phyloP scores from a whole-genome alignment of 1,140 invertebrate species.

The Gyrodactylus bullatarudis region DNA sequence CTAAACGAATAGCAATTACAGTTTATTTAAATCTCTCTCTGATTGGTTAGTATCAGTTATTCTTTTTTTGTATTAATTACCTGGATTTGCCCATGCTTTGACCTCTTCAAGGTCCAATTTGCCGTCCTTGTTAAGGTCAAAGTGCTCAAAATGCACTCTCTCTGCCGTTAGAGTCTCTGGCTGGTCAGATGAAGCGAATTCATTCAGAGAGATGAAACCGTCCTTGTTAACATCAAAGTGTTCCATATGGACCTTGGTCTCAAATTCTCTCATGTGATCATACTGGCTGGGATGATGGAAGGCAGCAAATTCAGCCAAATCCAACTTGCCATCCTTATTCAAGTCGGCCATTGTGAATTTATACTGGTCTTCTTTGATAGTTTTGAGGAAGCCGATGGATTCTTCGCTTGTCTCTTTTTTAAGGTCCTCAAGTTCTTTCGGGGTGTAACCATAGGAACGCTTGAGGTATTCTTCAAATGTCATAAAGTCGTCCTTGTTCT shows the following conservation, averaged over 20 bases:
- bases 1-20: no score
- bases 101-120: slow-evolving; percentile 52
- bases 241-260: slow-evolving; percentile 26
- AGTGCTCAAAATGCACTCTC: slow-evolving; percentile 23
- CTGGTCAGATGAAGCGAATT: slow-evolving; percentile 22
- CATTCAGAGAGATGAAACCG: slow-evolving; percentile 27
- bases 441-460: background rate
- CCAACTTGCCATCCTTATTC: slow-evolving; percentile 30
- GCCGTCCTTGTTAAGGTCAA: slow-evolving; percentile 53
- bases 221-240: slow-evolving; percentile 71
- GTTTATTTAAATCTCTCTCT: no score
- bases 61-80: no score
- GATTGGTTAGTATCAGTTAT: no score
- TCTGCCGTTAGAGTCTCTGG: slow-evolving; percentile 8
- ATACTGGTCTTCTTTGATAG: background rate
- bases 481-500: background rate
- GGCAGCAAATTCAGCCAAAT: slow-evolving; percentile 8
- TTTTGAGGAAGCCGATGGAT: background rate
- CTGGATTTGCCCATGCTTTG: slow-evolving; percentile 58
- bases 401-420: background rate
- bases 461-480: background rate
- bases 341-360: slow-evolving; percentile 30
- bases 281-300: background rate
- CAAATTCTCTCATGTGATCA: background rate
- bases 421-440: background rate